Conservation (phyloP, 2,888 invertebrate species). For the Coenonympha arcania region DNA sequence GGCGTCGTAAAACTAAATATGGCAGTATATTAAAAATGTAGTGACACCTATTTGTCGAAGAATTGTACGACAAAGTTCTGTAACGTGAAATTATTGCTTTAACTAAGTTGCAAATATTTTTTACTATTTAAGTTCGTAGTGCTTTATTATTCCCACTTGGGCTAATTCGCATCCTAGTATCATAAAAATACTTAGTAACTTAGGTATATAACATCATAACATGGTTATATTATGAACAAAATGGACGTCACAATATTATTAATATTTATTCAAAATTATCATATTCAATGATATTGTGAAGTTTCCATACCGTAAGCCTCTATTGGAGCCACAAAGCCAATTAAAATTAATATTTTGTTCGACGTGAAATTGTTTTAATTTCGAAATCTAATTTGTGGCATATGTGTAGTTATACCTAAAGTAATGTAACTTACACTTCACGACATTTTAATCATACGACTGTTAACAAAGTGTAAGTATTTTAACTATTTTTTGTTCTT, state of each 20-base stretch:
- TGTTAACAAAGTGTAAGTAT: no score
- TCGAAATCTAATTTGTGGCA: constrained; percentile 6
- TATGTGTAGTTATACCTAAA: neutral
- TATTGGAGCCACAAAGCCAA: constrained; percentile 1
- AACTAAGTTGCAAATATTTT: neutral
- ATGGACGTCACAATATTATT: neutral
- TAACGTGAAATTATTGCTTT: neutral
- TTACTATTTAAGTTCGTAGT: no score
- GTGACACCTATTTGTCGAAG: constrained; percentile 10
- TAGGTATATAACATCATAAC: no score
- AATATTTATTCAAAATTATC: neutral
- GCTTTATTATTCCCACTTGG: no score
- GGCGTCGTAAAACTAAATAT: constrained; percentile 37
- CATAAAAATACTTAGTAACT: no score
- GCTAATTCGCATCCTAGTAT: no score
- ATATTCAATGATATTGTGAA: neutral
- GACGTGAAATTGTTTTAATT: constrained; percentile 3
- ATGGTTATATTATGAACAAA: no score
- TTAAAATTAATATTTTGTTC: constrained; percentile 1
- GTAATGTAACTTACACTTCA: neutral
- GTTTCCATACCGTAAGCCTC: neutral
- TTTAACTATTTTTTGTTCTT: no score
- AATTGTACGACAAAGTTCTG: neutral
- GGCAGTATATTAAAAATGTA: constrained; percentile 38
- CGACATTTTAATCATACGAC: neutral